phyloP scores from a whole-genome alignment of 2,888 invertebrate species.

The Caenorhabditis sinica region DNA sequence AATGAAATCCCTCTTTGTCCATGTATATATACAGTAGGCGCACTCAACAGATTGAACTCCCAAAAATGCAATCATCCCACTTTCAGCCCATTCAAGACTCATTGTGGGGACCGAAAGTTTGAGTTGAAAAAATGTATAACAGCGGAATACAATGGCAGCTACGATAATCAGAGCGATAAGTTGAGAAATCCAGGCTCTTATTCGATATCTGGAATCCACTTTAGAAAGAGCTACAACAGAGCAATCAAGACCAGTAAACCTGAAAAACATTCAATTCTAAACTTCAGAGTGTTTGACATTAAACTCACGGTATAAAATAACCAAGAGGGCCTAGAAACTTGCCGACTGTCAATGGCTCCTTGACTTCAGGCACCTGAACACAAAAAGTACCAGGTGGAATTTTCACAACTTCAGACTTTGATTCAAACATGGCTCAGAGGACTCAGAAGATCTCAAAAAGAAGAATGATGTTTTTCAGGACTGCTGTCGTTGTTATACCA shows the following conservation, averaged over 20 bases:
- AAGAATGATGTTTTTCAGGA: background rate
- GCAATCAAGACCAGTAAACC: conserved; percentile 18
- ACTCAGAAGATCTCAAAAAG: background rate
- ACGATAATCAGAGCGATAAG: background rate
- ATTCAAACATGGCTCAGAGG: conserved; percentile 8
- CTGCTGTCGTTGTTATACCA: background rate
- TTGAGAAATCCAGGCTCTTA: background rate
- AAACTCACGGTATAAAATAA: conserved; percentile 12
- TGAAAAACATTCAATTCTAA: background rate
- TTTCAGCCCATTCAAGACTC: conserved; percentile 38
- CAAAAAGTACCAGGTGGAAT: conserved; percentile 29
- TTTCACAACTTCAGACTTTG: conserved; percentile 12
- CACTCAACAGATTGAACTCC: conserved; percentile 30
- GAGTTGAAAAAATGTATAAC: conserved; percentile 24
- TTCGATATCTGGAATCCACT: background rate
- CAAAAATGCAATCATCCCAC: conserved; percentile 30
- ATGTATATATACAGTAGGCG: conserved; percentile 27
- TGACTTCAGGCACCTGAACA: background rate
- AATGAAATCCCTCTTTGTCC: conserved; percentile 33
- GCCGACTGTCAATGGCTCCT: conserved; percentile 3
- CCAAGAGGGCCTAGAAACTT: conserved; percentile 22
- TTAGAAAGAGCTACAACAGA: conserved; percentile 5
- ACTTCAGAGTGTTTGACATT: background rate
- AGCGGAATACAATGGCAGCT: background rate
- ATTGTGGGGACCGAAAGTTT: background rate